Evolutionary conservation across 2,888 invertebrate genomes (phyloP).

Genomic region (Isotomurus palustris): DNA sequence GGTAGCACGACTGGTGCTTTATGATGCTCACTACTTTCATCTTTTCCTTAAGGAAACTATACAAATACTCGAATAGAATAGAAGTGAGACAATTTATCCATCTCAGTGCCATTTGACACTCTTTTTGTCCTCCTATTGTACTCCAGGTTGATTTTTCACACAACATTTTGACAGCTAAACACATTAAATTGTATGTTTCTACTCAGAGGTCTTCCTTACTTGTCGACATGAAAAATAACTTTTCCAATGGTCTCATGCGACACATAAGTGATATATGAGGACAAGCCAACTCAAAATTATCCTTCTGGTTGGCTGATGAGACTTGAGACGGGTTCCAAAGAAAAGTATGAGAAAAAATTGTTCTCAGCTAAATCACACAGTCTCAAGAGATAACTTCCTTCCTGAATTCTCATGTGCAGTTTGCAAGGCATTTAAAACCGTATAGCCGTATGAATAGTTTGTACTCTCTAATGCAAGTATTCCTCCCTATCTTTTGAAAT

Average conservation of each 20-base stretch:
- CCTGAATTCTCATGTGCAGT: no score
- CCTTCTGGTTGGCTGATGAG: not conserved
- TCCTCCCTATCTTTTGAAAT: no score
- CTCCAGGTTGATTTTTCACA: constrained; percentile 39
- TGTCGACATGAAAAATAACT: constrained; percentile 45
- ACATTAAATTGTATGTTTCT: constrained; percentile 36
- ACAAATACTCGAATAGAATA: not conserved
- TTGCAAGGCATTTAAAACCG: no score
- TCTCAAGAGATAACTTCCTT: no score
- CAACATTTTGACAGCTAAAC: constrained; percentile 45
- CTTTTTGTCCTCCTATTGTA: constrained; percentile 26
- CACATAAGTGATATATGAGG: not conserved
- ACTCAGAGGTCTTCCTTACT: constrained; percentile 23
- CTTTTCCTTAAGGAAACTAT: not conserved
- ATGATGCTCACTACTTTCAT: not conserved
- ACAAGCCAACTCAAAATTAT: no score
- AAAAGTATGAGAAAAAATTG: no score
- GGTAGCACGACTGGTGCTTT: not conserved
- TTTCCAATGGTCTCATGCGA: constrained; percentile 2
- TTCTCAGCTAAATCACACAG: no score
- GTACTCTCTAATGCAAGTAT: not conserved
- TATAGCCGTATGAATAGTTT: no score
- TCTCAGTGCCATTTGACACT: constrained; percentile 4
- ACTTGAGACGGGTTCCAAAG: no score
- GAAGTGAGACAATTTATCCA: constrained; percentile 10